Evolutionary conservation across 2,113 vertebrate genomes (phyloP).

Genomic region (Notechis scutatus): DNA sequence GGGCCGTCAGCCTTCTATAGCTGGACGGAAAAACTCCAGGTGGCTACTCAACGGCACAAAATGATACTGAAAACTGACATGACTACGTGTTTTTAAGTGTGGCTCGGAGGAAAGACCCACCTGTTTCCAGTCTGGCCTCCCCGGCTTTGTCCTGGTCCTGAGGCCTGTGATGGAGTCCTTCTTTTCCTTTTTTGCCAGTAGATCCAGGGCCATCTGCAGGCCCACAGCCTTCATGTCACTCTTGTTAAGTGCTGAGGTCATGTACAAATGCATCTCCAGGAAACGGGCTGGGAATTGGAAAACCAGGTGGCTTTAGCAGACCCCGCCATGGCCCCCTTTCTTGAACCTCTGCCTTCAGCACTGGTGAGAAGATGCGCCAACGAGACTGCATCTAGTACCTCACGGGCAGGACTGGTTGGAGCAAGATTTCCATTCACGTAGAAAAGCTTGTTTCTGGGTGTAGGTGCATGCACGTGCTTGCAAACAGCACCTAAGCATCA

Average conservation of each 20-base stretch:
- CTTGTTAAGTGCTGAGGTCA: slow-evolving; percentile 82
- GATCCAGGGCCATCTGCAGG: slow-evolving; percentile 88
- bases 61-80: background rate
- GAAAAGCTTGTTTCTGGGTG: background rate
- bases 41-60: background rate
- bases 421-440: background rate
- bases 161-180: slow-evolving; percentile 84
- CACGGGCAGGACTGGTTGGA: background rate
- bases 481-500: background rate
- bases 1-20: background rate
- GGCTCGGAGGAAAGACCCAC: slow-evolving; percentile 49
- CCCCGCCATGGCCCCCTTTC: background rate
- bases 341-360: background rate
- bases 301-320: too few relatives aligned
- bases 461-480: accelerated
- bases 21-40: background rate
- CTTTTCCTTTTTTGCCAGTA: slow-evolving; percentile 84
- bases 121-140: slow-evolving; percentile 81
- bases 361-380: background rate
- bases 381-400: too few relatives aligned
- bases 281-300: slow-evolving; percentile 66
- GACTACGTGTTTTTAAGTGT: background rate
- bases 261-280: slow-evolving; percentile 89
- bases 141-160: slow-evolving; percentile 80
- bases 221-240: slow-evolving; percentile 89